Conservation (phyloP, 2,113 vertebrate genomes). For the Leucosticte australis region DNA sequence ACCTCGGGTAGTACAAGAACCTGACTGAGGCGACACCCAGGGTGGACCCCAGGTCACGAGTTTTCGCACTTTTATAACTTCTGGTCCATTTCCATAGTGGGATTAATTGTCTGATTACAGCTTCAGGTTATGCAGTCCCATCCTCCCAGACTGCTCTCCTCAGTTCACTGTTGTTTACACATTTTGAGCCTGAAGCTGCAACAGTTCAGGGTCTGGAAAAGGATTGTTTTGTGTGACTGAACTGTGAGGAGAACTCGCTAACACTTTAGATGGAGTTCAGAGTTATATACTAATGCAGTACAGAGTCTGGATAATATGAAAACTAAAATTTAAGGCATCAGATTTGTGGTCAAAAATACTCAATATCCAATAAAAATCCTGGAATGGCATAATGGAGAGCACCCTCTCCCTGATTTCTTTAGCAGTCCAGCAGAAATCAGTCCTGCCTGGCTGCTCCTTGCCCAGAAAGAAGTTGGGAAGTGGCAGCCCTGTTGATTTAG, state of each 20-base stretch:
- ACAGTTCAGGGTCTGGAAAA: background rate
- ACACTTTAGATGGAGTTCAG: background rate
- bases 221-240: background rate
- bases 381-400: rapidly evolving
- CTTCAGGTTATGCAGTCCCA: background rate
- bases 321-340: background rate
- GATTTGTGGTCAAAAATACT: rapidly evolving
- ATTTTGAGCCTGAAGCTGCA: background rate
- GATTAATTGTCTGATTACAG: background rate
- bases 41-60: rapidly evolving
- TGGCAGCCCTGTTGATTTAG: background rate
- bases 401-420: background rate
- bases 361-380: background rate
- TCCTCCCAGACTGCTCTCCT: background rate
- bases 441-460: background rate
- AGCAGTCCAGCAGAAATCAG: background rate
- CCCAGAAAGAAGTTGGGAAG: background rate
- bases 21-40: background rate
- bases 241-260: background rate
- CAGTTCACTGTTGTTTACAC: background rate
- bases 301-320: background rate
- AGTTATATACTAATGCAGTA: background rate
- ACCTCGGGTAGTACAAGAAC: background rate
- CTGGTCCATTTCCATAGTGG: background rate
- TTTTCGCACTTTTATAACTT: background rate